Base-by-base conservation (phyloP, 2,888 invertebrate genomes). In the Ectemnius lituratus region DNA sequence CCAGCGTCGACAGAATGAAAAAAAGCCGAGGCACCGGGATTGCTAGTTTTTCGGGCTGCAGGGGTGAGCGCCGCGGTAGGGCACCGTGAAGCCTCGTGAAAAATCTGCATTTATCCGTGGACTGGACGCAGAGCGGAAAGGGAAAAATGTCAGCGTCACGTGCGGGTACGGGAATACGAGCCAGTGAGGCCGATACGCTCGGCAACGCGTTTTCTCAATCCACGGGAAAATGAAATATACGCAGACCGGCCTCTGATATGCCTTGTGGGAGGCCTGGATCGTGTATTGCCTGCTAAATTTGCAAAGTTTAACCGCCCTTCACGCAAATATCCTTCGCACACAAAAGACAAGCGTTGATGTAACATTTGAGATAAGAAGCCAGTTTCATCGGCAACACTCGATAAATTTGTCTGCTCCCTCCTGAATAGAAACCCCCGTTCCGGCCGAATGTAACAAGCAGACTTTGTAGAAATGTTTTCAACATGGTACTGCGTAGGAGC, bases 61-160 rank as follows among this genome's bases (percentile, higher is more conserved):
- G 52, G 16, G 52, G n/a, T 13, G 52, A 14, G 16, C 16, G n/a
- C 0, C 52, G 52, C 52, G 52, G n/a, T 11, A 11, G 8, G 65
- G 62, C 62, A 64, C 52, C 65, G 75, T 60, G 63, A 69, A 80
- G 78, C 76, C 81, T 80, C 75, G 84, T 86, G 85, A 86, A 87
- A 89, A 89, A 89, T 89, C 88, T 88, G 88, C 88, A 87, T 88
- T 84, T 84, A 87, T 89, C 85, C 61, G 69, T 62, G 52, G 56
- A 46, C 61, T 4, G 18, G 60, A 59, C 57, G 46, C 49, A 62
- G 57, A 62, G 60, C 59, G 60, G 46, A 49, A 62, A 52, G 62
- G 65, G 70, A 73, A 75, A 75, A 76, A 75, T 76, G 75, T 69
- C 75, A 27, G 67, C 72, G 78, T 73, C 80, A 80, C 75, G 75